These are phyloP conservation scores for Psephotus haematonotus DNA, from an alignment of 2,113 vertebrate genomes.

Conservation along the genomic window DNA sequence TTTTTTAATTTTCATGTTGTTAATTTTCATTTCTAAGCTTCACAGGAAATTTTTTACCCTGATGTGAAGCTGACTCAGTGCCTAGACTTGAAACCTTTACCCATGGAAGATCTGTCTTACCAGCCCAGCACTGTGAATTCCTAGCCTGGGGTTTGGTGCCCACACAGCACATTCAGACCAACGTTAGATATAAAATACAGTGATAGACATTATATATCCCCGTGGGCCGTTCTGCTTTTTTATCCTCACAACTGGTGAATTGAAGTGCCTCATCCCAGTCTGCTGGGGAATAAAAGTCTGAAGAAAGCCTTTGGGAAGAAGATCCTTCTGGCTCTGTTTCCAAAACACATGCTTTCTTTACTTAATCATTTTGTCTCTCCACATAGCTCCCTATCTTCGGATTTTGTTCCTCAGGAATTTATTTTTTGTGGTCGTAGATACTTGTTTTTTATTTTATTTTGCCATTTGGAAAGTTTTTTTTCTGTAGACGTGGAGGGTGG, in stretches of 20 bases:
- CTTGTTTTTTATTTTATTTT: slow-evolving; percentile 4
- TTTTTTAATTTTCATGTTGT: background rate
- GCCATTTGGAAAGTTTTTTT: slow-evolving; percentile 43
- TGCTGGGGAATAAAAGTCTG: slow-evolving; percentile 27
- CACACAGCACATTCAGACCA: background rate
- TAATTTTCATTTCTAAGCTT: background rate
- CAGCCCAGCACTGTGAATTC: fast-evolving
- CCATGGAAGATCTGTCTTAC: fast-evolving
- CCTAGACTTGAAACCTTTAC: background rate
- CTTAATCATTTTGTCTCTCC: slow-evolving; percentile 25
- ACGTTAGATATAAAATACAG: background rate
- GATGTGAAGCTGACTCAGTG: fast-evolving
- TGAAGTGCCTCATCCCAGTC: slow-evolving; percentile 18
- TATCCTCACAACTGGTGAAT: background rate
- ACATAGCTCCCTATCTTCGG: background rate
- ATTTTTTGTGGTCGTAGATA: background rate
- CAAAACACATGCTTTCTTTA: slow-evolving; percentile 36
- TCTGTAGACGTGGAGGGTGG: slow-evolving; percentile 58
- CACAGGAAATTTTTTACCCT: background rate
- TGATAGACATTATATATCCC: background rate
- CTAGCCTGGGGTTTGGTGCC: background rate
- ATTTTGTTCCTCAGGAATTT: slow-evolving; percentile 15
- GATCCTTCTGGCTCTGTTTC: slow-evolving; percentile 11
- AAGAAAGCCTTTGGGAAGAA: slow-evolving; percentile 34
- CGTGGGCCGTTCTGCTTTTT: background rate